Conservation (phyloP, 2,113 vertebrate genomes). For the Haplotaxodon microlepis region DNA sequence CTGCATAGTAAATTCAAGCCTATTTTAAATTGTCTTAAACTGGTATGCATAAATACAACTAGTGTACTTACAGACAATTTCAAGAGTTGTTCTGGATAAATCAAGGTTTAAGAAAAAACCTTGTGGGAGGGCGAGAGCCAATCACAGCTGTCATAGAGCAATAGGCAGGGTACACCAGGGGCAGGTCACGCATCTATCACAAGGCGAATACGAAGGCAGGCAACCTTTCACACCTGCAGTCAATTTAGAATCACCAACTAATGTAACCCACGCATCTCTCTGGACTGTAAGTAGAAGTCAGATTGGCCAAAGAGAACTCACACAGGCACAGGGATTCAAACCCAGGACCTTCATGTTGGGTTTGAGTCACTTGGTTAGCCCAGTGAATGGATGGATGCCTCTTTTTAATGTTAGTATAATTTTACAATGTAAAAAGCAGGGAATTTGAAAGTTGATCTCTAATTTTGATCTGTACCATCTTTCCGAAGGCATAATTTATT, state of each 20-base stretch:
- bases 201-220: fast-evolving
- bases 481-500: background rate
- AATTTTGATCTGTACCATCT: background rate
- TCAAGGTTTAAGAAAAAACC: background rate
- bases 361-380: background rate
- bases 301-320: background rate
- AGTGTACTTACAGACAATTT: background rate
- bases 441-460: background rate
- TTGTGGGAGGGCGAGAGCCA: background rate
- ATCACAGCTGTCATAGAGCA: background rate
- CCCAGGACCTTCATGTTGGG: background rate
- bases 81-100: background rate
- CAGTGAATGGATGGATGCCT: background rate
- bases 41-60: background rate
- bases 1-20: background rate
- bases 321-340: background rate
- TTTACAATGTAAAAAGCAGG: background rate
- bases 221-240: background rate
- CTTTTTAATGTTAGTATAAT: background rate
- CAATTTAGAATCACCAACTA: background rate
- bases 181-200: background rate
- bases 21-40: background rate
- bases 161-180: background rate
- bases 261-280: background rate
- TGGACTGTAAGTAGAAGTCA: background rate